Base-by-base conservation (phyloP, 2,797 vertebrate species). In the Salarias fasciatus region DNA sequence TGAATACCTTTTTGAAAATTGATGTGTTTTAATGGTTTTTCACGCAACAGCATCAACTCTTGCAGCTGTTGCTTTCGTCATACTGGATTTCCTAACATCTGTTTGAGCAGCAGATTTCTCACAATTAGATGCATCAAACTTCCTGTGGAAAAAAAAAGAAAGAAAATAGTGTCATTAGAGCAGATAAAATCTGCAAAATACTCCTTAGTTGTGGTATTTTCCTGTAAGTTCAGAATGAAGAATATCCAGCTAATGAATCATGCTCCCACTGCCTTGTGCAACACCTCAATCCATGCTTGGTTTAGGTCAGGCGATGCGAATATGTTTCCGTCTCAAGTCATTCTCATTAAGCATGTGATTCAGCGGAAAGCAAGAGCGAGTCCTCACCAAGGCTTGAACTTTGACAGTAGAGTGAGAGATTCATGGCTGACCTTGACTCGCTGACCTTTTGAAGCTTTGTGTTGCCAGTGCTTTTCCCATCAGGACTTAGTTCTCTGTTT, bases 401-500 rank as follows among this genome's bases (percentile, higher is more conserved):
- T 76, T 88, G 58, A 31, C 89, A 86, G 78, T 63, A 62, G 59
- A 75, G 79, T 83, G 88, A 75, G 75, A 90, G 67, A 84, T 87
- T 88, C 47, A 54, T 52, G 46, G 48, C 18, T 57, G 66, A 60
- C 65, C 62, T 75, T 83, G 73, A 73, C 53, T 64, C 53, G 36
- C 37, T 75, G 52, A 75, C 61, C 63, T 63, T 8, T 56, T 49
- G 77, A 72, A 66, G 58, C 24, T 24, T 12, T 55, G 4, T 6
- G 7, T 6, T 35, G 41, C 4, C 10, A 53, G 38, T 63, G 40
- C 9, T 45, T 61, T 58, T 47, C 31, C 54, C 35, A 33, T 47
- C 31, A 13, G 40, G 13, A 14, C 24, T 43, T 24, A 47, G 11
- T 48, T 53, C 37, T 14, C 5, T 50, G 24, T 6, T 36, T 57